phyloP scores from a whole-genome alignment of 1,140 invertebrate species.

The Paramacrobiotus metropolitanus region DNA sequence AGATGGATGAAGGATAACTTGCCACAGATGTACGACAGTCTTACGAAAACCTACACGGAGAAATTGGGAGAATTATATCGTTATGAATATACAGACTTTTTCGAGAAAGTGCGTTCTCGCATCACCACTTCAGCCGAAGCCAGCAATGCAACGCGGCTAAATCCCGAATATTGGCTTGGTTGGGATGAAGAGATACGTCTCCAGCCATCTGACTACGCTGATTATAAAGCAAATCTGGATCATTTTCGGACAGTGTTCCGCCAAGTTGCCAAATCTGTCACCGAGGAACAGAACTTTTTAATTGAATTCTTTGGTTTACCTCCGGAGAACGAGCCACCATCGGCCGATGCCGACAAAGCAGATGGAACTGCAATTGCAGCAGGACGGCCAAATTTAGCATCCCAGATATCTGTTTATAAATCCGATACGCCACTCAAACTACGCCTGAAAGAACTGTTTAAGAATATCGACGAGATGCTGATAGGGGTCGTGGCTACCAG shows the following conservation, averaged over 20 bases:
- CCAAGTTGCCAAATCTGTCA: background rate
- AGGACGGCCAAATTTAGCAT: background rate
- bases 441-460: background rate
- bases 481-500: background rate
- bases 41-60: background rate
- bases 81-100: background rate
- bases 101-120: background rate
- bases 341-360: background rate
- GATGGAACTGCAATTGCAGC: background rate
- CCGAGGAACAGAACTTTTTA: background rate
- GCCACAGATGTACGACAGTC: background rate
- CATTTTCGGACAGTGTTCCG: background rate
- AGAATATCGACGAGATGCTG: background rate
- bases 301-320: background rate
- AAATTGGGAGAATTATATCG: background rate
- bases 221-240: background rate
- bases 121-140: background rate
- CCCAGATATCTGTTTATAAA: background rate
- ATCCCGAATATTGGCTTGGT: slow-evolving; percentile 1
- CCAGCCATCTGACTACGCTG: background rate
- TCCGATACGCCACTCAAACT: background rate
- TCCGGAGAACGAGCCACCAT: background rate
- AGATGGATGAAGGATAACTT: background rate
- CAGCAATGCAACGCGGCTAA: background rate
- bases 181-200: background rate